Base-by-base conservation (phyloP, 92 coral and sea anemone species). In the Umimayanthus kanabou region DNA sequence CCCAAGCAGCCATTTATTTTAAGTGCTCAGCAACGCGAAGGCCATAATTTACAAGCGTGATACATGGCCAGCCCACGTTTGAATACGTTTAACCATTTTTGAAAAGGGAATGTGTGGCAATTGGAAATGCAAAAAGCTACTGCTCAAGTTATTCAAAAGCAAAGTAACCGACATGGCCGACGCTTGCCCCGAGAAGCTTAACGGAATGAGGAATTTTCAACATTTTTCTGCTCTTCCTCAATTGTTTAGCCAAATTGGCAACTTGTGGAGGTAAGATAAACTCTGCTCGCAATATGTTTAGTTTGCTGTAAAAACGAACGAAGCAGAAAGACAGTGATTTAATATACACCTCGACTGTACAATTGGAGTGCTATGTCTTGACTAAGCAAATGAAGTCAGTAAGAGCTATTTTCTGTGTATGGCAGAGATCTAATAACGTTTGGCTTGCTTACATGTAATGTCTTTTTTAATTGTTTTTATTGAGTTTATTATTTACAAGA, bases 101-200 rank as follows among this genome's bases (percentile, higher is more conserved):
- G 20, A 72, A 29, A 25, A 29, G 76, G 40, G n/a, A 72, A 72
- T 72, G 76, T 72, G 76, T 72, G 76, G 76, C 76, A 72, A 61
- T 61, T 61, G 37, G 76, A 72, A 28, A 23, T 72, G 37, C 22
- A 26, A 72, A 72, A 72, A 72, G 76, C 40, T 26, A 28, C 11
- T 28, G 76, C 76, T 72, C 39, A 72, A 72, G 22, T 28, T 72
- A 72, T 72, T 72, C 76, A 26, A 72, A 11, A 72, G 76, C 76
- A 61, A 28, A 72, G 39, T 11, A 72, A 16, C 30, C 76, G 76
- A 28, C 16, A 72, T 72, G 76, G 40, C 76, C 16, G 42, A 72
- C 76, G 14, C 76, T 29, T 6, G 23, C 39, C 23, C 76, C 2
- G 40, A 72, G 40, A 72, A 72, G 40, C 39, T 29, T 29, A 15